phyloP scores from a whole-genome alignment of 2,797 vertebrate genomes.

The Spinus olivaceus region DNA sequence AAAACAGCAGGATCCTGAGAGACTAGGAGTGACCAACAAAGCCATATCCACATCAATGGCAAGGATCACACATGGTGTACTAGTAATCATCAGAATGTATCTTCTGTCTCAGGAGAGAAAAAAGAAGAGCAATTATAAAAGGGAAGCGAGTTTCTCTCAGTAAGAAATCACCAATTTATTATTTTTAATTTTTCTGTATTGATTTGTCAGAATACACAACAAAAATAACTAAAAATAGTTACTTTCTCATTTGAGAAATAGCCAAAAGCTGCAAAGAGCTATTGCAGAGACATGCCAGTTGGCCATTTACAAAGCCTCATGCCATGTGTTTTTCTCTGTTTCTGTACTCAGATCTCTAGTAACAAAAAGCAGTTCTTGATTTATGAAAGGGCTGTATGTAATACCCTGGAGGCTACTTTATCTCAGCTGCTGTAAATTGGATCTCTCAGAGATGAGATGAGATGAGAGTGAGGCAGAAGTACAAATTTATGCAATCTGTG shows the following conservation, averaged over 20 bases:
- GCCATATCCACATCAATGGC: not conserved
- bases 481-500: not conserved
- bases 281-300: not conserved
- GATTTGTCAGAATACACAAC: not conserved
- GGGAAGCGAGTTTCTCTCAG: not conserved
- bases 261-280: constrained; percentile 4
- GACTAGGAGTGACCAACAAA: not conserved
- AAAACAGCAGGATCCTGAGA: not conserved
- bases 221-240: not conserved
- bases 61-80: not conserved
- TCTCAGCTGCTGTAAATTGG: constrained; percentile 4
- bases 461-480: not conserved
- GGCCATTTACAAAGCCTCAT: not conserved
- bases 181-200: not conserved
- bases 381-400: constrained; percentile 16
- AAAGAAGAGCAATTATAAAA: not conserved
- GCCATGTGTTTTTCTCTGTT: not conserved
- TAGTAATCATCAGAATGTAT: not conserved
- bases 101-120: not conserved
- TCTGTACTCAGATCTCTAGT: not conserved
- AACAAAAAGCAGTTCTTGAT: not conserved
- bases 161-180: not conserved
- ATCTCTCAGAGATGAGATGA: not conserved
- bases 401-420: constrained; percentile 28
- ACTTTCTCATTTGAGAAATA: not conserved